Evolutionary conservation across 1,140 invertebrate species (phyloP).

Genomic region (Panonychus citri): DNA sequence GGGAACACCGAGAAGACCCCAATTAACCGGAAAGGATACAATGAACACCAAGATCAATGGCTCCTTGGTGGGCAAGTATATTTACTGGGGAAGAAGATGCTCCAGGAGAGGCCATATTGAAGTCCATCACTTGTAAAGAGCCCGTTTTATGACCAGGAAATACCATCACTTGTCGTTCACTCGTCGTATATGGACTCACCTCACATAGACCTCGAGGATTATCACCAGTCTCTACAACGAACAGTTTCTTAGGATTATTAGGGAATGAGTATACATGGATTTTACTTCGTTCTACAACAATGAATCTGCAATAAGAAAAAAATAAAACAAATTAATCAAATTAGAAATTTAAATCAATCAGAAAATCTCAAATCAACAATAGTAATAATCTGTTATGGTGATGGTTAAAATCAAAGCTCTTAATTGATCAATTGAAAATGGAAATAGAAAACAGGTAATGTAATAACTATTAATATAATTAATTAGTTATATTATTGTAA

Average conservation of each 20-base stretch:
- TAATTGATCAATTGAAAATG: too few species aligned
- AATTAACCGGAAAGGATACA: too few species aligned
- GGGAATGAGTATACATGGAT: slow-evolving; percentile 65
- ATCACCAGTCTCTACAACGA: slow-evolving; percentile 47
- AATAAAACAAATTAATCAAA: too few species aligned
- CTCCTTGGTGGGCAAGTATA: slow-evolving; percentile 54
- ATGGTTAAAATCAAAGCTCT: too few species aligned
- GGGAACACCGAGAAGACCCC: too few species aligned
- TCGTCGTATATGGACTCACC: slow-evolving; percentile 41
- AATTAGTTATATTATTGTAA: too few species aligned
- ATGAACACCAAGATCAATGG: too few species aligned
- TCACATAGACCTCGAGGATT: slow-evolving; percentile 54
- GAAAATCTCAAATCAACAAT: too few species aligned
- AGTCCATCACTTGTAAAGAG: slow-evolving; percentile 27
- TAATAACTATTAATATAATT: too few species aligned
- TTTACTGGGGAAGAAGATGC: slow-evolving; percentile 47
- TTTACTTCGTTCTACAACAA: slow-evolving; percentile 46
- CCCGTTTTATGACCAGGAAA: slow-evolving; percentile 61
- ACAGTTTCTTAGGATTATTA: slow-evolving; percentile 35
- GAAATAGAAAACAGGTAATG: too few species aligned
- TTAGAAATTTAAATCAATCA: too few species aligned
- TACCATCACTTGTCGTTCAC: slow-evolving; percentile 44
- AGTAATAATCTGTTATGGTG: too few species aligned
- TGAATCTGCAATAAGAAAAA: slow-evolving; percentile 45
- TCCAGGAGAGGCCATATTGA: slow-evolving; percentile 38